Evolutionary conservation across 2,888 invertebrate genomes (phyloP), one percentile per base, ranked within the genome.

Genomic region (Dasysyrphus tricinctus): DNA sequence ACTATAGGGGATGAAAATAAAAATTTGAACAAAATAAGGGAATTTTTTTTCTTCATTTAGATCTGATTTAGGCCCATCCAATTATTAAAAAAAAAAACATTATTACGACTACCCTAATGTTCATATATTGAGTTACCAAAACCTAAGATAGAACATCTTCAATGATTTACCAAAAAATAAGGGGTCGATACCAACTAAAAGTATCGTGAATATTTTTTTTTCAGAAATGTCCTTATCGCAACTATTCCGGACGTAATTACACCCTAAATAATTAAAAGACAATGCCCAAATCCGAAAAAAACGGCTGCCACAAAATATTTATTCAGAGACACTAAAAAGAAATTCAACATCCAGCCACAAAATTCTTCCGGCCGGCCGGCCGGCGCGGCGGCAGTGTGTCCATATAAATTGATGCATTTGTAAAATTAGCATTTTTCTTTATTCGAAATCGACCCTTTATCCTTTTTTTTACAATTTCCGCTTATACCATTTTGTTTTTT

Each of bases 401-500:
- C 78, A 78, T 54, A 86, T 86, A 86, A 82, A 86, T 86, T 82
- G 86, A 86, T 86, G 86, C 82, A 86, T 82, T 86, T 86, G 78
- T 74, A 82, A 86, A 86, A 86, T 86, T 86, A 86, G 75, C 86
- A 86, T 86, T 86, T 86, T 86, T 82, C 82, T 75, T 82, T 82
- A 82, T 75, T 86, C 78, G 54, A 42, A 7, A 19, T 74, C 29
- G 44, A 73, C 19, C 70, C 70, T 32, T 34, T 39, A 24, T 39
- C 42, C 49, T 29, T 70, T 65, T 65, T 73, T 77, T 74, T 70
- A 81, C 85, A 81, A 86, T 82, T 86, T 82, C 75, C 82, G 82
- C 34, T 81, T 49, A 72, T 57, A 24, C 81, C 57, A 54, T 75
- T 78, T 47, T 24, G 24, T 74, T 65, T 29, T 32, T 44, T 16